Base-by-base conservation (phyloP, 2,113 vertebrate genomes). In the human (Homo sapiens) region DNA sequence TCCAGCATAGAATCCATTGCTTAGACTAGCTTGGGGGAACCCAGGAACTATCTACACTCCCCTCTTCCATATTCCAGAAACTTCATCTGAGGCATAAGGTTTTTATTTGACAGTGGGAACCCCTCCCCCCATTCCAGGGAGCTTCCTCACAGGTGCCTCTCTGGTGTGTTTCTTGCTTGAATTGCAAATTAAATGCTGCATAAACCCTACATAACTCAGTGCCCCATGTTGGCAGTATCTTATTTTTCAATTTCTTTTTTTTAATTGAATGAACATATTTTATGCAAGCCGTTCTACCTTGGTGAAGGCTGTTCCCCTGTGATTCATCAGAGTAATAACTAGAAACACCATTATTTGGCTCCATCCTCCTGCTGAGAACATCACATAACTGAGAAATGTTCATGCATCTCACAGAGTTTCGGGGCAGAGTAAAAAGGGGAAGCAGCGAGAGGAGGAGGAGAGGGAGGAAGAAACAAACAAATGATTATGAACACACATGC, bases 211-310 rank as follows among this genome's bases (percentile, higher is more conserved):
- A 90, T 97, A 97, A 96, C 90, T 98, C 97, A 97, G 94, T 93
- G 96, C 97, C 97, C 97, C 97, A 70, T 86, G 97, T 97, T 97
- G 97, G 97, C 97, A 97, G 92, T 97, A 98, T 98, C 98, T 98
- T 98, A 97, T 97, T 97, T 98, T 98, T 98, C 98, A 98, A 98
- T 98, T 98, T 97, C 98, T 98, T 97, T 97, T 96, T 98, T 98
- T 98, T 97, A 98, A 98, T 97, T 98, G 97, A 98, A 96, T 98
- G 97, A 97, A 97, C 95, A 95, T 98, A 98, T 98, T 98, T 97
- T 98, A 94, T 97, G 97, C 96, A 96, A 97, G 96, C 90, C 92
- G 27, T 95, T 97, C 98, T 97, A 97, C 97, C 97, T 98, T 97
- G 94, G 97, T 97, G 97, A 97, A 97, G 97, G 90, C 95, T 98